Conservation (phyloP, 2,888 invertebrate species). For the Ceriagrion tenellum region DNA sequence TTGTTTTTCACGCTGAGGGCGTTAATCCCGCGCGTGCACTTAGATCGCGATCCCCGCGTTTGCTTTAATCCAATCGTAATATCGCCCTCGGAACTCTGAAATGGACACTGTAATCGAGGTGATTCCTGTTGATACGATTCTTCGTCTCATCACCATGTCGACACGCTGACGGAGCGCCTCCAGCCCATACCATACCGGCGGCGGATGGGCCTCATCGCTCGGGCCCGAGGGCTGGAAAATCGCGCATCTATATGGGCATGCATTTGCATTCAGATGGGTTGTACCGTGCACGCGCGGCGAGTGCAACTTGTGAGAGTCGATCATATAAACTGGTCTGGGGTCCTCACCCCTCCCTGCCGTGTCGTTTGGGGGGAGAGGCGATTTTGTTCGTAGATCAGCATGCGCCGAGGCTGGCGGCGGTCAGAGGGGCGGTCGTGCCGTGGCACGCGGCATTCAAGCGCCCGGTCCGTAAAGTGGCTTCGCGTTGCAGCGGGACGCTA, state of each 20-base stretch:
- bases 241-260: neutral
- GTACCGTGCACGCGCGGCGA: neutral
- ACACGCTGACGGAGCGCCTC: neutral
- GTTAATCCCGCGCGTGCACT: neutral
- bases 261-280: constrained; percentile 27
- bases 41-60: neutral
- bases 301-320: neutral
- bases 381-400: too few relatives aligned
- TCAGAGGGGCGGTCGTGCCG: too few relatives aligned
- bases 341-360: neutral
- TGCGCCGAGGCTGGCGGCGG: too few relatives aligned
- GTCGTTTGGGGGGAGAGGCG: neutral
- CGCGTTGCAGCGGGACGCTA: neutral
- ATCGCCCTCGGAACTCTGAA: neutral
- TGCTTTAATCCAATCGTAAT: neutral
- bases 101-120: neutral
- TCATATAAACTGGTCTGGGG: constrained; percentile 20
- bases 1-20: neutral
- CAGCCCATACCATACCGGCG: neutral
- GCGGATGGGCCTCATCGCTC: neutral
- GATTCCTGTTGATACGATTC: neutral
- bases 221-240: neutral
- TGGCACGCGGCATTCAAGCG: neutral
- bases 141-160: neutral
- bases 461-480: neutral